Evolutionary conservation across 2,888 invertebrate genomes (phyloP), one percentile per base, ranked within the genome.

Genomic region (Sinelater perroti): DNA sequence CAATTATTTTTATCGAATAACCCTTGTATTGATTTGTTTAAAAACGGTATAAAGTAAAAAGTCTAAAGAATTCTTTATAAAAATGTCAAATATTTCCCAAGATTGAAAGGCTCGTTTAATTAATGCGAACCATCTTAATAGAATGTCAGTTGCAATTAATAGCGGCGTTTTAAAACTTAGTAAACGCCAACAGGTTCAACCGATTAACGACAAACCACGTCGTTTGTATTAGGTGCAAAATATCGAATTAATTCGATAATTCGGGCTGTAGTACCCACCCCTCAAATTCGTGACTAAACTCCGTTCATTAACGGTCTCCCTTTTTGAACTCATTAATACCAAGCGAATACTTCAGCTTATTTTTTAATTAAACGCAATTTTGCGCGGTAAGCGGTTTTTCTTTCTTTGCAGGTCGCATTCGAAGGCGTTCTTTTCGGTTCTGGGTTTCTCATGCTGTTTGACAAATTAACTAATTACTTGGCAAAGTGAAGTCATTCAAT

Each of bases 161-260:
- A 24, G 16, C 40, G 24, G 20, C 40, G 24, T 14, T 40, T 40
- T 24, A 40, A 40, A 40, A 40, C 20, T 20, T 11, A 40, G 20
- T 40, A 40, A 40, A 40, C 24, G 20, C 24, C 20, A 40, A 38
- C 38, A 20, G 38, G 38, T 38, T 38, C 21, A 38, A 40, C 40
- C 40, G 40, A 40, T 40, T 40, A 40, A 40, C 40, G 24, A 21
- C 24, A 24, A 24, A 40, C 16, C 20, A 24, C 21, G 40, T 40
- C 40, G 40, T 40, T 40, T 38, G 21, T 26, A 24, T 21, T 40
- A 40, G 40, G 20, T 40, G 24, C 40, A 40, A 40, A 40, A 40
- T 40, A 40, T 40, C 40, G 40, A 24, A 40, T 40, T 40, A 40
- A 40, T 40, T 40, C 40, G 40, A 40, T 40, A 40, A 40, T 40